Conservation (phyloP, 2,113 vertebrate genomes). For the Petroica traversi region DNA sequence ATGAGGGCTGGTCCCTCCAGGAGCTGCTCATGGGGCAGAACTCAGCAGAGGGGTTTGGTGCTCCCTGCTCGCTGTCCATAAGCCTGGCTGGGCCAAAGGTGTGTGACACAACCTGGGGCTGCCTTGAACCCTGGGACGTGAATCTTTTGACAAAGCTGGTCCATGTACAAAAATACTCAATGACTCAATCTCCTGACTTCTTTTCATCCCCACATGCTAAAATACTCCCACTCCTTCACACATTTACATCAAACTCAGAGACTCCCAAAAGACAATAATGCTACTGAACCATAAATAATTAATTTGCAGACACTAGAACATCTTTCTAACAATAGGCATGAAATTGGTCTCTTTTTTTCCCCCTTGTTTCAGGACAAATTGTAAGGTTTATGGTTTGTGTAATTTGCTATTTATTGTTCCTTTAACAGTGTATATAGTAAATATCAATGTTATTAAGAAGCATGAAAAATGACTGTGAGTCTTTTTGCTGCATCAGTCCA, state of each 20-base stretch:
- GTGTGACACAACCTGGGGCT: fast-evolving
- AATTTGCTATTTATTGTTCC: not conserved
- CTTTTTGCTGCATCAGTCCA: not conserved
- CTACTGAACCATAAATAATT: constrained; percentile 19
- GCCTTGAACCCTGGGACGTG: fast-evolving
- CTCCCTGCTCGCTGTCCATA: not conserved
- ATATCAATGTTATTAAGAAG: not conserved
- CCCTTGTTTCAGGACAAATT: not conserved
- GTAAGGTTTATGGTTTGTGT: not conserved
- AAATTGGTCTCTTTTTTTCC: too few species aligned
- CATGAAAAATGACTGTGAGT: not conserved
- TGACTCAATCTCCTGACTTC: constrained; percentile 37
- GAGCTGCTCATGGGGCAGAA: not conserved
- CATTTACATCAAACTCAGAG: constrained; percentile 1
- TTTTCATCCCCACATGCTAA: constrained; percentile 45
- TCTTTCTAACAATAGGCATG: not conserved
- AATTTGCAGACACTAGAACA: not conserved
- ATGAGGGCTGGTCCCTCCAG: not conserved
- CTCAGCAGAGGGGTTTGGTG: not conserved
- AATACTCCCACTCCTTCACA: constrained; percentile 45
- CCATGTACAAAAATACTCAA: constrained; percentile 7
- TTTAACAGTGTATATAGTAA: not conserved
- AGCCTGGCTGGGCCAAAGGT: not conserved
- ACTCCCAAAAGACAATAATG: constrained; percentile 4
- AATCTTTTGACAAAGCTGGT: not conserved